Evolutionary conservation across 2,888 invertebrate genomes (phyloP), one percentile per base, ranked within the genome.

Genomic region (Oligia latruncula): DNA sequence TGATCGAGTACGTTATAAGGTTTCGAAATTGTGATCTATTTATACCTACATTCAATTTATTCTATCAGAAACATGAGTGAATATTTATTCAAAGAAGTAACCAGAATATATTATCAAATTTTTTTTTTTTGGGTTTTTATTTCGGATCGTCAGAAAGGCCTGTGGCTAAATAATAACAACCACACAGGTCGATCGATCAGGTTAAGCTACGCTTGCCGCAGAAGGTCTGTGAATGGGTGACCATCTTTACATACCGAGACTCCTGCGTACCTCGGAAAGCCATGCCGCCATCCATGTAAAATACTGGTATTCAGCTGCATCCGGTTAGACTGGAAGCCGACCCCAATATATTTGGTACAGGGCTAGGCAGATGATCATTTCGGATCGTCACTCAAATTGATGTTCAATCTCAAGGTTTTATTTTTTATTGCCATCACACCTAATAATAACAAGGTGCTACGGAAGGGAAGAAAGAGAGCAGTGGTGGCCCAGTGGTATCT

Each of bases 1-100:
- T 84, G 71, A 74, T 72, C 52, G 58, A 87, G 8, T n/a, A 15
- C 3, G 46, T 74, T 71, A 55, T 60, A n/a, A 55, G 40, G 64
- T 83, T 74, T 64, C 52, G 40, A 83, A 60, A 62, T 62, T 35
- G 23, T n/a, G 70, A 29, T 65, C 40, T 20, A 23, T 83, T 77
- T 29, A 40, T 46, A 55, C 3, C 5, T 49, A 35, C 76, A 62
- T 67, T 55, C 52, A 62, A 77, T 77, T 77, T 83, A 35, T 62
- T 77, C 9, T 29, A n/a, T 17, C 20, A 23, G 78, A 62, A 83
- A 62, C 0, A 62, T 17, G 23, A 46, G 55, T 29, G 40, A 17
- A 9, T 65, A 58, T 77, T 58, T 46, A 40, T 43, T 40, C 23
- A 49, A 66, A 66, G 15, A 58, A 58, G 55, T 17, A 64, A 29